Evolutionary conservation across 37 sponge, comb jelly and placozoan species (phyloP).

Genomic region (Diacarnus erythraeanus): DNA sequence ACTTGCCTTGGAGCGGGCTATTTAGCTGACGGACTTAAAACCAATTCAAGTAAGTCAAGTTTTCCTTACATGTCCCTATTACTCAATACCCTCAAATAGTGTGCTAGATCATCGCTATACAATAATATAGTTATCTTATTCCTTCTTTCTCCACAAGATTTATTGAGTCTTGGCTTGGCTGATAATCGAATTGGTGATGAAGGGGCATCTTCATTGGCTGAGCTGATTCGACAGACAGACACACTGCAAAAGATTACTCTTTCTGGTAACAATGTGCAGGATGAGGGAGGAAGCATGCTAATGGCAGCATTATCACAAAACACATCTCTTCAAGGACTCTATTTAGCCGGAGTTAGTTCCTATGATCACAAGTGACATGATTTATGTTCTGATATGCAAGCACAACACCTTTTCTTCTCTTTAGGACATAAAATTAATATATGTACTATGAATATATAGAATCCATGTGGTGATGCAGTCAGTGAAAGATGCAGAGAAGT

Average conservation of each 20-base stretch:
- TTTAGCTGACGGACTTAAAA: slow-evolving; percentile 39
- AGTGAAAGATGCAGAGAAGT: slow-evolving; percentile 61
- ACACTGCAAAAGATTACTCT: slow-evolving; percentile 55
- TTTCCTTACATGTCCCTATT: not conserved
- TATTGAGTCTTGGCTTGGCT: slow-evolving; percentile 60
- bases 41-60: slow-evolving; percentile 52
- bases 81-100: too few relatives aligned
- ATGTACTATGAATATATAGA: too few relatives aligned
- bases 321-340: slow-evolving; percentile 59
- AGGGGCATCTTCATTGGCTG: slow-evolving; percentile 67
- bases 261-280: slow-evolving; percentile 54
- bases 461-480: slow-evolving; percentile 55
- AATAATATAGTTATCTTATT: not conserved
- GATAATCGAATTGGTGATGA: slow-evolving; percentile 65
- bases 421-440: too few relatives aligned
- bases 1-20: slow-evolving; percentile 31
- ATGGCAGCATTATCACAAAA: slow-evolving; percentile 68
- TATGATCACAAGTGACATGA: not conserved
- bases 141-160: slow-evolving; percentile 9
- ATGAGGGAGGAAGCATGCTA: slow-evolving; percentile 66
- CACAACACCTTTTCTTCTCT: too few relatives aligned
- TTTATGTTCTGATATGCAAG: not conserved
- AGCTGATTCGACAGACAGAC: slow-evolving; percentile 37
- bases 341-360: slow-evolving; percentile 61
- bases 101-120: not conserved